Evolutionary conservation across 2,113 vertebrate genomes (phyloP).

Genomic region (Rhynchomys soricoides): DNA sequence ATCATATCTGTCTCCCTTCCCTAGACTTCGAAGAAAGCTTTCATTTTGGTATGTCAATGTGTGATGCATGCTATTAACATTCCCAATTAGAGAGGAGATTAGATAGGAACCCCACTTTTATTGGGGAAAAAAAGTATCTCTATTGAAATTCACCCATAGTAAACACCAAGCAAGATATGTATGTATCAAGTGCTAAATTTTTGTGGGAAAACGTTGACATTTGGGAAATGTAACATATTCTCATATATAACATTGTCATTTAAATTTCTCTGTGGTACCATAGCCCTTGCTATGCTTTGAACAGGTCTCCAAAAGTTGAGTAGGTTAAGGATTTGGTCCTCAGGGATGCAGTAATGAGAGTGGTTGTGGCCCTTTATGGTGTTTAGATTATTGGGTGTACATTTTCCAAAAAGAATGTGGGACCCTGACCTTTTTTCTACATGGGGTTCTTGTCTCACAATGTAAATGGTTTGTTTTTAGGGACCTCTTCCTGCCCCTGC

Average conservation of each 20-base stretch:
- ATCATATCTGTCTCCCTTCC: not conserved
- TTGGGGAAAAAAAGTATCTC: not conserved
- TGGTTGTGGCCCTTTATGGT: no score
- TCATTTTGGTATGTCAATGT: not conserved
- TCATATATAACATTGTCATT: not conserved
- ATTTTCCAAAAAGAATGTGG: not conserved
- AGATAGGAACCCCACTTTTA: not conserved
- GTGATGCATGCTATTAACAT: not conserved
- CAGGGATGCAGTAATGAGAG: no score
- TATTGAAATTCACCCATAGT: not conserved
- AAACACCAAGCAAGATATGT: not conserved
- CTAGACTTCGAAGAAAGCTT: not conserved
- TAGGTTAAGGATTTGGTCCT: accelerated
- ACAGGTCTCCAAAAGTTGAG: not conserved
- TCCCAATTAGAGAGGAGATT: not conserved
- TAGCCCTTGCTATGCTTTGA: not conserved
- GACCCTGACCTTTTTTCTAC: not conserved
- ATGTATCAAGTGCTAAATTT: not conserved
- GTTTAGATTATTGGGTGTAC: not conserved
- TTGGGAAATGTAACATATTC: not conserved
- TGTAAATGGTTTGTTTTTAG: not conserved
- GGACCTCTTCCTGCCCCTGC: no score
- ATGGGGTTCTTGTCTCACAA: not conserved
- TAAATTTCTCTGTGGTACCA: not conserved
- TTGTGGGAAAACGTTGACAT: not conserved